These are phyloP conservation scores for Thysanoteuthis rhombus DNA, from an alignment of 2,888 invertebrate species.

Conservation along the genomic window DNA sequence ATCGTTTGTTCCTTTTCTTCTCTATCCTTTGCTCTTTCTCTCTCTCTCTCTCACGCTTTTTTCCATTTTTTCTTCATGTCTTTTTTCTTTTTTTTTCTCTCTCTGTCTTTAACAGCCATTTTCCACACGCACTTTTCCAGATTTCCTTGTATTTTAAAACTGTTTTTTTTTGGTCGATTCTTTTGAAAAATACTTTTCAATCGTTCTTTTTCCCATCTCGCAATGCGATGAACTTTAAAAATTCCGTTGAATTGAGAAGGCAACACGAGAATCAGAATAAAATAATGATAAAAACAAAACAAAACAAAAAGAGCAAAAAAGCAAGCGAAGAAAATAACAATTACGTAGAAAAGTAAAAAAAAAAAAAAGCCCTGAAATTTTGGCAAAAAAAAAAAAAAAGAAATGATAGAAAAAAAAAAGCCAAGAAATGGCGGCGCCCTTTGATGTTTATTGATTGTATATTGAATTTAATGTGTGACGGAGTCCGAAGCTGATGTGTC, in stretches of 20 bases:
- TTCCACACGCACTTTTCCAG: too few species aligned
- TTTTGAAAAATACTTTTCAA: neutral
- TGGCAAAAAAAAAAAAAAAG: neutral
- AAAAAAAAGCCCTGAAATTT: neutral
- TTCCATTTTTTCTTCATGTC: too few species aligned
- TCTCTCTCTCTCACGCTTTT: too few species aligned
- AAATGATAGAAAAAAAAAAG: neutral
- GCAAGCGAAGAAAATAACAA: neutral
- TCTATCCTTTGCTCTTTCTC: too few species aligned
- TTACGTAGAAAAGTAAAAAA: neutral
- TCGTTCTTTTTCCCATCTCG: neutral
- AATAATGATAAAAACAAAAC: neutral
- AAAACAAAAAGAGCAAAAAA: too few species aligned
- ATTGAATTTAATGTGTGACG: constrained; percentile 12
- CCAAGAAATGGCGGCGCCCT: neutral
- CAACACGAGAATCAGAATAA: neutral
- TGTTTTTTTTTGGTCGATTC: neutral
- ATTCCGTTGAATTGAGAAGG: neutral
- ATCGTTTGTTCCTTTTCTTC: too few species aligned
- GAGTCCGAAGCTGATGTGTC: neutral
- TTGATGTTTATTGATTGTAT: neutral
- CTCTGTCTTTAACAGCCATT: too few species aligned
- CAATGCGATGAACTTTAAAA: neutral
- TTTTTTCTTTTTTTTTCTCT: too few species aligned
- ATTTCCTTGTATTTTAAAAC: too few species aligned